Base-by-base conservation (phyloP, 1,140 invertebrate species). In the Zeugodacus cucurbitae region DNA sequence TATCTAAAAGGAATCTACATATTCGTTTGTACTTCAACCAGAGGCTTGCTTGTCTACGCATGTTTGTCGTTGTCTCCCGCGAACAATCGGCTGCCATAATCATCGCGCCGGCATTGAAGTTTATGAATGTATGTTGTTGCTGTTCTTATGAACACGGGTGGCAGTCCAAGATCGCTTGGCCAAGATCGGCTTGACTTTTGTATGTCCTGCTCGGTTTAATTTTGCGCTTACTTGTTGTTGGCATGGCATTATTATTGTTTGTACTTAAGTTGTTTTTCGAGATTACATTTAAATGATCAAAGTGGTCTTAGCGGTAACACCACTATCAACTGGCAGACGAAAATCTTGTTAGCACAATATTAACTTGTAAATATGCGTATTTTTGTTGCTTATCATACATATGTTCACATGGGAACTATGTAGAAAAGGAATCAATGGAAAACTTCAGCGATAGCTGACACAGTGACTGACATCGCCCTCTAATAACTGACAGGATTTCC, bases 351-450 rank as follows among this genome's bases (percentile, higher is more conserved):
- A 92, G 90, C 91, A 91, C 90, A 92, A 92, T 92, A 92, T 92
- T 92, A 92, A 92, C 91, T 92, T 92, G 91, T 92, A 92, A 92
- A 92, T 92, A 90, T 92, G 91, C n/a, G n/a, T n/a, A n/a, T n/a
- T n/a, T n/a, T n/a, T n/a, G n/a, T n/a, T n/a, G n/a, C n/a, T n/a
- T n/a, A n/a, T n/a, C n/a, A n/a, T n/a, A n/a, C n/a, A n/a, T n/a
- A n/a, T n/a, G n/a, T n/a, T n/a, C n/a, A n/a, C n/a, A n/a, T n/a
- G n/a, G n/a, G n/a, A n/a, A n/a, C n/a, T n/a, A n/a, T n/a, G n/a
- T n/a, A n/a, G n/a, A n/a, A n/a, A n/a, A n/a, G n/a, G n/a, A n/a
- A n/a, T n/a, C n/a, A n/a, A n/a, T n/a, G n/a, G n/a, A n/a, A n/a
- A n/a, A n/a, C n/a, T n/a, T n/a, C n/a, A n/a, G n/a, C n/a, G n/a